These are phyloP conservation scores for Periophthalmus modestus DNA, from an alignment of 2,113 vertebrate species.

Conservation along the genomic window DNA sequence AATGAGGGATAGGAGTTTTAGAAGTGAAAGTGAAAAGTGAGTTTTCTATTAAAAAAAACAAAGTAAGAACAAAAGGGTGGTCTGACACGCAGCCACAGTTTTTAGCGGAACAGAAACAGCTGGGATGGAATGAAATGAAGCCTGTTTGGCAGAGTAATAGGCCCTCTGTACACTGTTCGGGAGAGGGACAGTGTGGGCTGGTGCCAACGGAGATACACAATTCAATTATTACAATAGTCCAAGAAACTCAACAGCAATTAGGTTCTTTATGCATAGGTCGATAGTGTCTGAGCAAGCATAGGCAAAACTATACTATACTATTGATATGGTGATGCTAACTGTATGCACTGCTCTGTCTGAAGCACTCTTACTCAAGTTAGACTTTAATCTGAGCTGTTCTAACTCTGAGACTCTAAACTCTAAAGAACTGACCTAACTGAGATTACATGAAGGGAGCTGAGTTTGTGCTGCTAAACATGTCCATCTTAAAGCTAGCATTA, in stretches of 20 bases:
- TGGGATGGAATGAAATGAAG: constrained; percentile 3
- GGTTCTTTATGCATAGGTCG: background rate
- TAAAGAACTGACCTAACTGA: no score
- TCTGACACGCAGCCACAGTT: constrained; percentile 3
- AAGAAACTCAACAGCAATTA: background rate
- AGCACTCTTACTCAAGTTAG: no score
- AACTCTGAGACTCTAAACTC: no score
- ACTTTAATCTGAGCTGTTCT: no score
- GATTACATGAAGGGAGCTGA: no score
- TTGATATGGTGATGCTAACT: no score
- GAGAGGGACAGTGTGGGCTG: background rate
- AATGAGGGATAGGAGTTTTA: background rate
- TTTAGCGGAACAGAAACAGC: background rate
- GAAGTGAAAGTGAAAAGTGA: background rate
- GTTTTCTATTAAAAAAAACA: constrained; percentile 7
- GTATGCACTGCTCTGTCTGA: no score
- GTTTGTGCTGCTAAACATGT: no score
- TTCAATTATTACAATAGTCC: background rate
- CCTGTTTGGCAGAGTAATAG: background rate
- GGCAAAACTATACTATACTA: background rate
- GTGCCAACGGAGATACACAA: background rate
- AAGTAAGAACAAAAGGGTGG: constrained; percentile 7
- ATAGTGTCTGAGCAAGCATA: background rate
- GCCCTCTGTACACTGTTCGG: background rate
- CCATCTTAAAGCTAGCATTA: no score